phyloP scores from a whole-genome alignment of 2,888 invertebrate genomes.

The Eulithis testata region DNA sequence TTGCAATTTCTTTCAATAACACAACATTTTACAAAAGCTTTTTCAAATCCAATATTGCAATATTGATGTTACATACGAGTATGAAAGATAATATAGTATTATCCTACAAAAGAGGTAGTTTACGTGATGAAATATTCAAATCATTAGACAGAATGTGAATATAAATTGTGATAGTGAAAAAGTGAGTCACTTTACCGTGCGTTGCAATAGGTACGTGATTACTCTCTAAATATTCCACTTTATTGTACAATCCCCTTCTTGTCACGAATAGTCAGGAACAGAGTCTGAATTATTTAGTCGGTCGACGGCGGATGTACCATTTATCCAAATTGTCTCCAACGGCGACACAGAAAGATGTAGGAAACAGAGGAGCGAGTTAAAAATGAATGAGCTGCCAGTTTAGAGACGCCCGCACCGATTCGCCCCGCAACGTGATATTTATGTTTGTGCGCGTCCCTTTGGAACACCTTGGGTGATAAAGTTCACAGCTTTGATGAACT shows the following conservation, averaged over 20 bases:
- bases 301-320: constrained; percentile 74
- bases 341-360: constrained; percentile 24
- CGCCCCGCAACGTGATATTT: constrained; percentile 55
- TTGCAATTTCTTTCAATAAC: too few relatives aligned
- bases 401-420: constrained; percentile 59
- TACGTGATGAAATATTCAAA: constrained; percentile 57
- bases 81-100: too few relatives aligned
- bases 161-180: constrained; percentile 7
- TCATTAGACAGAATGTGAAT: constrained; percentile 49
- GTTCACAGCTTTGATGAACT: constrained; percentile 34
- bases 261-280: constrained; percentile 71
- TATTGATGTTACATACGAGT: too few relatives aligned
- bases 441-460: constrained; percentile 53
- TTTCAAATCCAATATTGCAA: too few relatives aligned
- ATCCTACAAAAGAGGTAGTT: too few relatives aligned
- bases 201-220: constrained; percentile 69
- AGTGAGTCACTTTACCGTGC: constrained; percentile 59
- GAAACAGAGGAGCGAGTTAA: constrained; percentile 61
- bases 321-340: constrained; percentile 76
- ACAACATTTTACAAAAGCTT: too few relatives aligned
- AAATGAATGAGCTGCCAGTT: constrained; percentile 73
- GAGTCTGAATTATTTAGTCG: constrained; percentile 75
- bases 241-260: constrained; percentile 76
- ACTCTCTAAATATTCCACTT: constrained; percentile 80
- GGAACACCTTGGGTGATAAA: constrained; percentile 41